Evolutionary conservation across 30 jellyfish, hydroid and myxozoan species (phyloP).

Genomic region (Sanderia malayensis): DNA sequence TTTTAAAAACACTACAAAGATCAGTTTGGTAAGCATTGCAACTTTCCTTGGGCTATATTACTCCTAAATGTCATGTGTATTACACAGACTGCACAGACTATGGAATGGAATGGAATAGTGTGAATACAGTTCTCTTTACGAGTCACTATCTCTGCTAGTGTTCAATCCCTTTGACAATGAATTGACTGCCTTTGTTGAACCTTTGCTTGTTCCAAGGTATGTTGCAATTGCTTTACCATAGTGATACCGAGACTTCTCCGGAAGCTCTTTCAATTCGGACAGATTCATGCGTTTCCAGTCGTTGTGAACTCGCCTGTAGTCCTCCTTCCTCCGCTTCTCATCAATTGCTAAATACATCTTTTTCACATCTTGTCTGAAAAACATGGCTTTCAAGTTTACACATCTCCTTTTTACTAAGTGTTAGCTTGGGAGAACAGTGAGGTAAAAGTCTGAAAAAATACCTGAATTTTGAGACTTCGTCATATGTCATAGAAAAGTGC

Average conservation of each 20-base stretch:
- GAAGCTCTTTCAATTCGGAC: slow-evolving; percentile 56
- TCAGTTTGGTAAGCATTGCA: too few relatives aligned
- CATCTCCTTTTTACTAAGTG: too few relatives aligned
- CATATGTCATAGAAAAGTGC: slow-evolving; percentile 56
- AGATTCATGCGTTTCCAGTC: slow-evolving; percentile 74
- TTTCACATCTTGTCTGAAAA: slow-evolving; percentile 56
- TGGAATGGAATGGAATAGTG: too few relatives aligned
- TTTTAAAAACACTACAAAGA: too few relatives aligned
- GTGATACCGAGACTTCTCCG: slow-evolving; percentile 59
- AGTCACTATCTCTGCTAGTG: background rate
- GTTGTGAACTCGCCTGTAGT: slow-evolving; percentile 47
- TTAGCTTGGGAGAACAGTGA: too few relatives aligned
- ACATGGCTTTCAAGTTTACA: too few relatives aligned
- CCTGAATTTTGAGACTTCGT: slow-evolving; percentile 70
- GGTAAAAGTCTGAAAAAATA: too few relatives aligned
- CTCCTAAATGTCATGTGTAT: too few relatives aligned
- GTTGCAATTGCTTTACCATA: slow-evolving; percentile 51
- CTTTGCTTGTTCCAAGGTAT: slow-evolving; percentile 65
- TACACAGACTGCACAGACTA: too few relatives aligned
- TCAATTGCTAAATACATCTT: slow-evolving; percentile 30
- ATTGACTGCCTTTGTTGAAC: slow-evolving; percentile 39
- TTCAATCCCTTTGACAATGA: slow-evolving; percentile 8
- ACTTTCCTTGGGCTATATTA: too few relatives aligned
- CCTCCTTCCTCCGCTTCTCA: slow-evolving; percentile 33
- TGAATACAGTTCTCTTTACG: too few relatives aligned